These are phyloP conservation scores for Anser brachyrhynchus DNA, from an alignment of 2,113 vertebrate genomes.

Conservation along the genomic window DNA sequence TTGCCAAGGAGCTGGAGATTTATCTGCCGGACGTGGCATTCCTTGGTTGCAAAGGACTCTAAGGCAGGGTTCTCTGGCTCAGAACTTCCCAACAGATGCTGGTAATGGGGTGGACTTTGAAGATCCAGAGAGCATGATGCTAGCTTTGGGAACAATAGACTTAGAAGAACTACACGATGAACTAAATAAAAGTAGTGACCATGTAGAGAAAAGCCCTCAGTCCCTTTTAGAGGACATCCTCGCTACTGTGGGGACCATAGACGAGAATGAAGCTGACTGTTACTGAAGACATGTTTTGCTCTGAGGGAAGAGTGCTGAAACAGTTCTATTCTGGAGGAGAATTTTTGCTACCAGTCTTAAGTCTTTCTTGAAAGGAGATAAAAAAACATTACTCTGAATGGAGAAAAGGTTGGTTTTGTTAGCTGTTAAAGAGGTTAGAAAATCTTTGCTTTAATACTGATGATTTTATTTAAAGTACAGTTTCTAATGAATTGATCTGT, in stretches of 20 bases:
- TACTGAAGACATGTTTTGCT: constrained; percentile 70
- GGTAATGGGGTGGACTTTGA: not conserved
- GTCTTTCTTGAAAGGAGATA: not conserved
- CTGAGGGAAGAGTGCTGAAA: not conserved
- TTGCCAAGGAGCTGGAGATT: not conserved
- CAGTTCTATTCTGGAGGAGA: not conserved
- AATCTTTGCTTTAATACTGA: not conserved
- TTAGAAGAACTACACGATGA: constrained; percentile 77
- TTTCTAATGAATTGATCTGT: not conserved
- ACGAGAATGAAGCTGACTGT: constrained; percentile 83
- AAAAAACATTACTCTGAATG: not conserved
- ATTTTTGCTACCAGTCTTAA: not conserved
- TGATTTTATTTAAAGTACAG: not conserved
- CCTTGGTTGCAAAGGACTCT: constrained; percentile 63
- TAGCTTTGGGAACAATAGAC: constrained; percentile 71
- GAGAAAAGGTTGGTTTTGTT: not conserved
- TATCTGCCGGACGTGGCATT: not conserved
- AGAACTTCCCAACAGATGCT: not conserved
- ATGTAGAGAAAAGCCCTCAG: constrained; percentile 84
- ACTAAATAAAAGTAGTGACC: constrained; percentile 86
- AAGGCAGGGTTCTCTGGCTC: constrained; percentile 59
- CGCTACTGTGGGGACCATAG: constrained; percentile 65
- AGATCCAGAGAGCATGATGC: constrained; percentile 27
- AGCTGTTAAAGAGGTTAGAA: not conserved
- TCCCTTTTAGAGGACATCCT: constrained; percentile 93